These are phyloP conservation scores for Chionomys nivalis DNA, from an alignment of 2,113 vertebrate species.

Conservation along the genomic window DNA sequence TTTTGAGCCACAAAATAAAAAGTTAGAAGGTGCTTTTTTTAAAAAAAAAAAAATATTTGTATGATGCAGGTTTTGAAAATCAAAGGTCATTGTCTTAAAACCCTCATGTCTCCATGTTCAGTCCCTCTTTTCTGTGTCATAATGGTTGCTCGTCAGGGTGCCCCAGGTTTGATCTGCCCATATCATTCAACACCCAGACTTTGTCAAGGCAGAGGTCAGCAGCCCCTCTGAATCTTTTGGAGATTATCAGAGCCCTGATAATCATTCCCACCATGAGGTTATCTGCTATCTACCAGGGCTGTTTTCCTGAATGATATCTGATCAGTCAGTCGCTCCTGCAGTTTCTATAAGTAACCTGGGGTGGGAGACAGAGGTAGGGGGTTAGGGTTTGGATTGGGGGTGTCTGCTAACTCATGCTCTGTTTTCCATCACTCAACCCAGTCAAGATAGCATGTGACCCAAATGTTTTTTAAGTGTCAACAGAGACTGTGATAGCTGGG, in stretches of 20 bases:
- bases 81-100: constrained; percentile 17
- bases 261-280: constrained; percentile 70
- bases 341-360: constrained; percentile 53
- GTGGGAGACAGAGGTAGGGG: too few species aligned
- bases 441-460: constrained; percentile 61
- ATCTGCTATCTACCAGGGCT: constrained; percentile 77
- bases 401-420: constrained; percentile 60
- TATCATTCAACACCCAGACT: constrained; percentile 68
- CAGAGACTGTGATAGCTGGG: constrained; percentile 24
- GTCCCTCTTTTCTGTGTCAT: not conserved
- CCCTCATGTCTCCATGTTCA: not conserved
- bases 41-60: not conserved
- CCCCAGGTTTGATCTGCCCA: constrained; percentile 34
- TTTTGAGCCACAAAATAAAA: constrained; percentile 45
- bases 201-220: constrained; percentile 68
- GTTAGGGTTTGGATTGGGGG: not conserved
- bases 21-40: not conserved
- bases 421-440: constrained; percentile 73
- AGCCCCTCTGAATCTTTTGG: constrained; percentile 49
- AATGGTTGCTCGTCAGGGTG: not conserved
- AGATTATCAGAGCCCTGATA: constrained; percentile 67
- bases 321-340: constrained; percentile 61
- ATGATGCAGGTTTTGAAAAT: not conserved
- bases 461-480: constrained; percentile 70
- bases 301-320: constrained; percentile 78